These are phyloP conservation scores for Nothobranchius furzeri DNA, from an alignment of 2,113 vertebrate species.

Conservation along the genomic window DNA sequence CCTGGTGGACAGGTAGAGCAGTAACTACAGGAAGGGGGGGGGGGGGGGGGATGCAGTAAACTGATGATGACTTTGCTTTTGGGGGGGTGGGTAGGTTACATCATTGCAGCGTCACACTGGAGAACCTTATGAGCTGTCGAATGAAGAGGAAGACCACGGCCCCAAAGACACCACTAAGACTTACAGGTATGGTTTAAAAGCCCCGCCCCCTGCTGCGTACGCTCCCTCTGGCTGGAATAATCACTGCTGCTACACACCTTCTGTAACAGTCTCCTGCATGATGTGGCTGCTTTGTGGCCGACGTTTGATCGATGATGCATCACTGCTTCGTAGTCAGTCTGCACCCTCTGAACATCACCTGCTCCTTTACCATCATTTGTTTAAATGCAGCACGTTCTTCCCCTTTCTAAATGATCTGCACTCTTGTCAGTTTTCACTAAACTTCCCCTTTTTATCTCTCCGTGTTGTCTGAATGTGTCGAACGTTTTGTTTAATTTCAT, in stretches of 20 bases:
- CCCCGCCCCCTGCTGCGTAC: constrained; percentile 15
- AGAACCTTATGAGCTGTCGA: constrained; percentile 76
- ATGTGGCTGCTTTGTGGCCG: constrained; percentile 38
- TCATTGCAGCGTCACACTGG: constrained; percentile 70
- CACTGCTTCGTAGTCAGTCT: constrained; percentile 38
- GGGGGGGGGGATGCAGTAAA: neutral
- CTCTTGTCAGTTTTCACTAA: constrained; percentile 49
- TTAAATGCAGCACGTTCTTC: constrained; percentile 50
- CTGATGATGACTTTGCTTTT: neutral
- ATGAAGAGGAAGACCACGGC: constrained; percentile 71
- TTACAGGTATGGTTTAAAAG: constrained; percentile 72
- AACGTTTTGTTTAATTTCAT: constrained; percentile 24
- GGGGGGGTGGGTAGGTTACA: constrained; percentile 37
- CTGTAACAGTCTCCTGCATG: constrained; percentile 63
- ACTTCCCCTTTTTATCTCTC: constrained; percentile 35
- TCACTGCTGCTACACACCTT: constrained; percentile 35
- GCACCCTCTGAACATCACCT: constrained; percentile 42
- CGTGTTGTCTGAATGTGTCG: constrained; percentile 20
- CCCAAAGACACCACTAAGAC: constrained; percentile 79
- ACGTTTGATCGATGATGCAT: constrained; percentile 41
- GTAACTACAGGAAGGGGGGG: neutral
- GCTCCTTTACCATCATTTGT: constrained; percentile 19
- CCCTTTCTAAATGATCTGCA: constrained; percentile 39
- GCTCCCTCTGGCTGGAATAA: constrained; percentile 46
- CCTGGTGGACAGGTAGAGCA: constrained; percentile 73